phyloP scores from a whole-genome alignment of 1,140 invertebrate species.

The Listronotus oregonensis region DNA sequence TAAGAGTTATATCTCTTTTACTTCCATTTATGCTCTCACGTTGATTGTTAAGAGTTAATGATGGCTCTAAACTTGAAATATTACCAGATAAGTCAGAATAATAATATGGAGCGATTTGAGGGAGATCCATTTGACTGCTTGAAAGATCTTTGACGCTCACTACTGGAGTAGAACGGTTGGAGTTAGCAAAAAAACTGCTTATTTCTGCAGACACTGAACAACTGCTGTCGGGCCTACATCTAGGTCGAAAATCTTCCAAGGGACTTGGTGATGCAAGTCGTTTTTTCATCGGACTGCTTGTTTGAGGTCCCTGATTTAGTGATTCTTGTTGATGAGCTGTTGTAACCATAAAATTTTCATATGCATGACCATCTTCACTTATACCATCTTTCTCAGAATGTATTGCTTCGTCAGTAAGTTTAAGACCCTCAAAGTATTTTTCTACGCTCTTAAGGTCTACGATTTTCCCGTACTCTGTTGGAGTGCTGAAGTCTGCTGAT shows the following conservation, averaged over 20 bases:
- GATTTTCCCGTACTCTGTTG: conserved; percentile 55
- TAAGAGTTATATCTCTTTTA: conserved; percentile 76
- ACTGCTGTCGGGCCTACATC: conserved; percentile 42
- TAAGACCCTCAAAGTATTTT: conserved; percentile 26
- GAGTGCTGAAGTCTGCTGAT: conserved; percentile 67
- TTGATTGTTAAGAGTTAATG: conserved; percentile 67
- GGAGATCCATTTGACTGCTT: conserved; percentile 11
- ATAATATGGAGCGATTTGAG: conserved; percentile 61
- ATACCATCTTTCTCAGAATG: conserved; percentile 8
- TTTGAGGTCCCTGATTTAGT: background rate
- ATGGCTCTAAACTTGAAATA: conserved; percentile 42
- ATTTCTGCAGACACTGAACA: conserved; percentile 48
- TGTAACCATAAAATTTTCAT: conserved; percentile 49
- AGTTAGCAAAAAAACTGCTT: conserved; percentile 42
- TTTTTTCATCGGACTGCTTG: conserved; percentile 21
- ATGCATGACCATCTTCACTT: conserved; percentile 42
- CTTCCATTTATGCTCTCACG: conserved; percentile 62
- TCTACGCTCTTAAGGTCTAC: conserved; percentile 49
- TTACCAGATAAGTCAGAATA: conserved; percentile 76
- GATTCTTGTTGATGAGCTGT: background rate
- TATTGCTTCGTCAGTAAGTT: conserved; percentile 9
- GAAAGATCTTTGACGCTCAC: conserved; percentile 19
- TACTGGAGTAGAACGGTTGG: conserved; percentile 45
- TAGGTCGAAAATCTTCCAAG: conserved; percentile 37
- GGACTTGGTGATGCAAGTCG: conserved; percentile 14